These are phyloP conservation scores for Calliphora vomitoria DNA, from an alignment of 2,888 invertebrate species.

Conservation along the genomic window DNA sequence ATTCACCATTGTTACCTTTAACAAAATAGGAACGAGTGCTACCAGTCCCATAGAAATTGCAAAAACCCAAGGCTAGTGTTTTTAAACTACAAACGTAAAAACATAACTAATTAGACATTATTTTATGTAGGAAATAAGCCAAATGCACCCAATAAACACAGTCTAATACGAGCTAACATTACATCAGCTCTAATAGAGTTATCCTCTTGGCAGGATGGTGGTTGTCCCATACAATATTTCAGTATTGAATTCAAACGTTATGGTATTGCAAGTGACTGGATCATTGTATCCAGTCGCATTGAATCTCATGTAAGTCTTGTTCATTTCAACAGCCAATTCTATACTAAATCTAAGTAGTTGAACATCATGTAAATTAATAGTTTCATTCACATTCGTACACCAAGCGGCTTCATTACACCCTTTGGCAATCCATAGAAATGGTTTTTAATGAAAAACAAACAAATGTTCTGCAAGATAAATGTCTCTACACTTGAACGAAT, in stretches of 20 bases:
- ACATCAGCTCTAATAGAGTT: conserved; percentile 91
- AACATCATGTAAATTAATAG: conserved; percentile 67
- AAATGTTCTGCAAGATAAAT: conserved; percentile 57
- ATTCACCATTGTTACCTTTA: conserved; percentile 90
- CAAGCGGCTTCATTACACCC: conserved; percentile 63
- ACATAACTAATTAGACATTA: neutral
- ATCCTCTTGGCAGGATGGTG: conserved; percentile 92
- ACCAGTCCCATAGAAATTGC: conserved; percentile 89
- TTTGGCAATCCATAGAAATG: conserved; percentile 70
- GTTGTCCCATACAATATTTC: conserved; percentile 91
- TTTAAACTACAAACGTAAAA: neutral
- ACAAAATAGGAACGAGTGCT: conserved; percentile 90
- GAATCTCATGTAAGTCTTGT: conserved; percentile 83
- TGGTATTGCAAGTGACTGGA: conserved; percentile 82
- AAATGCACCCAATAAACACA: conserved; percentile 89
- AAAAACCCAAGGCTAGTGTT: conserved; percentile 89
- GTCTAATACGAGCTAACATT: conserved; percentile 90
- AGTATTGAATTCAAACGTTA: conserved; percentile 83
- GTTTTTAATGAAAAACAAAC: conserved; percentile 13
- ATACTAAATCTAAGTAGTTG: conserved; percentile 52
- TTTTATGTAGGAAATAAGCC: conserved; percentile 85
- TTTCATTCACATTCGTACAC: conserved; percentile 65
- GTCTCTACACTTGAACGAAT: neutral
- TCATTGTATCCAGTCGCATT: conserved; percentile 85
- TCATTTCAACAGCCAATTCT: conserved; percentile 37